Evolutionary conservation across 1,140 invertebrate genomes (phyloP).

Genomic region (Cydia amplana): DNA sequence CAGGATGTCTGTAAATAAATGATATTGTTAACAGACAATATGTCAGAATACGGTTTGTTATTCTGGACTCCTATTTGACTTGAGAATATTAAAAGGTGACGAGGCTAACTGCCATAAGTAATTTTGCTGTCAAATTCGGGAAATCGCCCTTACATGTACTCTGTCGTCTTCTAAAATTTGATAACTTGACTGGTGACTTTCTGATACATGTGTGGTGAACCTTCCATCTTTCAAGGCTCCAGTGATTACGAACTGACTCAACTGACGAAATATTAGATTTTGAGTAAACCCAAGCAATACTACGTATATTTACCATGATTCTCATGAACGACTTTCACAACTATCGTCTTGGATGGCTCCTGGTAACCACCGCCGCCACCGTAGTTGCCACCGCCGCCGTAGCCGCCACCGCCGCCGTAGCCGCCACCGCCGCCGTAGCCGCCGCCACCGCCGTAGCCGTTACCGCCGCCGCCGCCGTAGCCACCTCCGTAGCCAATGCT

Average conservation of each 20-base stretch:
- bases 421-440: slow-evolving; percentile 37
- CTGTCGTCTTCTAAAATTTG: too few relatives aligned
- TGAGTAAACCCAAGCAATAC: background rate
- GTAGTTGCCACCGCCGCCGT: slow-evolving; percentile 12
- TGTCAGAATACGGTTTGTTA: too few relatives aligned
- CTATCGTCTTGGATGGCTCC: slow-evolving; percentile 34
- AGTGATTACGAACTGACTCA: background rate
- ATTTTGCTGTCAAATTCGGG: too few relatives aligned
- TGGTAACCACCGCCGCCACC: slow-evolving; percentile 29
- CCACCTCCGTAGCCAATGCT: slow-evolving; percentile 39
- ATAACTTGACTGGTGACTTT: too few relatives aligned
- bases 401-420: slow-evolving; percentile 27
- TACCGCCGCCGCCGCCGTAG: slow-evolving; percentile 39
- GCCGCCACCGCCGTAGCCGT: slow-evolving; percentile 25
- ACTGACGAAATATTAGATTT: background rate
- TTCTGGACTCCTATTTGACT: too few relatives aligned
- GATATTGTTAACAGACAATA: too few relatives aligned
- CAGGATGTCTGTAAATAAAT: background rate
- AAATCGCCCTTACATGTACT: too few relatives aligned
- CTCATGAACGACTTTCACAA: slow-evolving; percentile 34
- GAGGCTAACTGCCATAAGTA: too few relatives aligned
- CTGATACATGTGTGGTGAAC: too few relatives aligned
- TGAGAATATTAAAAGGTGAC: too few relatives aligned
- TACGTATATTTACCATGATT: slow-evolving; percentile 8
- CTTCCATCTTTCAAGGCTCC: too few relatives aligned